Base-by-base conservation (phyloP, 2,888 invertebrate genomes). In the Sericinus montela region DNA sequence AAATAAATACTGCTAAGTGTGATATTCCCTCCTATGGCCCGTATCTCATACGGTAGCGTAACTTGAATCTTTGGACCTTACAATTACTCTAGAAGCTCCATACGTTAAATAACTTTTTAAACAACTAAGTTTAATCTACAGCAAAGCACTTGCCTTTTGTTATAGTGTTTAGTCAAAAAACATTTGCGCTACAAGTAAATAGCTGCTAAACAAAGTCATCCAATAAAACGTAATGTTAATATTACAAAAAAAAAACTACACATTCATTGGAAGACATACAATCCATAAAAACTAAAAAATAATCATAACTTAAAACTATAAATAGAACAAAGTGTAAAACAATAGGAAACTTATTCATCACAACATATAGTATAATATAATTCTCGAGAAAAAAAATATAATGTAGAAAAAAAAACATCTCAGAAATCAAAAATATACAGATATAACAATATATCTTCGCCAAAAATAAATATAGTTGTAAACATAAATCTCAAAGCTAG, bases 61-160 rank as follows among this genome's bases (percentile, higher is more conserved):
- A 38, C 56, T 65, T 62, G 64, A 66, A 74, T 85, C 85, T 87
- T 87, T 86, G 86, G 86, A 81, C 78, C 83, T 84, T 84, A 83
- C 14, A 13, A 62, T 72, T 72, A 75, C 61, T 64, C 76, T 80
- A 84, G 58, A 83, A 81, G 80, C 80, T 81, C 80, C 67, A 67
- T 69, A 65, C 57, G 59, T 57, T 64, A 62, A 57, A 59, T 56
- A 55, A 57, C 59, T 53, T 54, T 60, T 59, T 67, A 73, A n/a
- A 36, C 29, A 67, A 75, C 68, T 75, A 80, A 69, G 63, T 75
- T 79, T 71, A 74, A 71, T 60, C 72, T 75, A 75, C 59, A 69
- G 72, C 72, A 66, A 83, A 83, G 78, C 82, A 72, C 69, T 65
- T 67, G 66, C 65, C 62, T 9, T 66, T 66, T 69, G 51, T 60